Base-by-base conservation (phyloP, 2,797 vertebrate genomes). In the Threskiornis aethiopicus region DNA sequence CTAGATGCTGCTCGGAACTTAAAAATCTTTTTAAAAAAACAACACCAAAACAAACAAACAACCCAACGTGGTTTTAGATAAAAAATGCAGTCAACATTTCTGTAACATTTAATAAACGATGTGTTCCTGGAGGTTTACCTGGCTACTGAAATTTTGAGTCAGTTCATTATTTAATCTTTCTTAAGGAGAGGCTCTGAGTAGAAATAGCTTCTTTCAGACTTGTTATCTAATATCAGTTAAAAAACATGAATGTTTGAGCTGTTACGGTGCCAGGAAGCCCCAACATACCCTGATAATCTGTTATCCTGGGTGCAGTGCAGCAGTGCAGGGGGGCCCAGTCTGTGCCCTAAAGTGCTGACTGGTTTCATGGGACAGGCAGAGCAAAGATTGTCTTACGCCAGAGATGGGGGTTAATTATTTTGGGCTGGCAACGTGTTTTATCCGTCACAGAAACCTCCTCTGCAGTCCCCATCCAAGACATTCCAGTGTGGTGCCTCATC, bases 261-360 rank as follows among this genome's bases (percentile, higher is more conserved):
- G 42, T 16, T 35, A 1, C 19, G 31, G 33, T 11, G 33, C 57
- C 46, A 13, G 78, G 80, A 84, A 47, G 52, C 73, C 80, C 44
- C 41, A 9, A 4, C 0, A 0, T 11, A 17, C 16, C 51, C 55
- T 1, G 0, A 12, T 8, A 28, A 12, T 5, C 55, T 1, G 0
- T 42, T 49, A 4, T 2, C 55, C 62, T 21, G 52, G 21, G 3
- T 25, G 39, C 28, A 1, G 20, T 37, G 9, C 41, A 20, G 73
- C 54, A 17, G 51, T 4, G 15, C 37, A 6, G 18, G 0, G 12
- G 42, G 33, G 4, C 22, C 57, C 2, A 4, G 10, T 24, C 52
- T 11, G 51, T 31, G 49, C 71, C 62, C 66, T 28, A 2, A 2
- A 9, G 29, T 1, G 5, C 46, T 84, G 59, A 0, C 13, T 33